phyloP scores from a whole-genome alignment of 2,888 invertebrate species.

The Orthosia gothica region DNA sequence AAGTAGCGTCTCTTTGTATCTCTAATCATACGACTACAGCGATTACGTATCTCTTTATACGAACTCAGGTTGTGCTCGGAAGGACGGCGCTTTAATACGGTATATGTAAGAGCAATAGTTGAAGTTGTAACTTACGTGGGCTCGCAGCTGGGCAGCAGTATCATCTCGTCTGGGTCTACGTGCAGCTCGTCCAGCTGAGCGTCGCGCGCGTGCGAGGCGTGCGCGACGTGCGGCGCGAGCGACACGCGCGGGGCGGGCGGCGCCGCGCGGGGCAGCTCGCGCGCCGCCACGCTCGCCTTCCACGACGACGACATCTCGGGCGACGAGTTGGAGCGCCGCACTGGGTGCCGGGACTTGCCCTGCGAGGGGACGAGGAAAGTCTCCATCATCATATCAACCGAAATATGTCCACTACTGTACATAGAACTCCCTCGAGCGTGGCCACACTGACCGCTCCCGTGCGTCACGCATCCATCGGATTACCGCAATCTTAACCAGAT shows the following conservation, averaged over 20 bases:
- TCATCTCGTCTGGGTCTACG: conserved; percentile 75
- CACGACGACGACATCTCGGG: conserved; percentile 98
- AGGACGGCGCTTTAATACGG: too few relatives aligned
- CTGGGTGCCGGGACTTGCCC: conserved; percentile 94
- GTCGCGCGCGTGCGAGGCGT: conserved; percentile 27
- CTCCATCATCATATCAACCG: too few relatives aligned
- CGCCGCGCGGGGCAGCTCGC: conserved; percentile 48
- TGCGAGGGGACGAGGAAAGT: conserved; percentile 52
- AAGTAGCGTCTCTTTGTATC: too few relatives aligned
- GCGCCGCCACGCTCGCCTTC: conserved; percentile 90
- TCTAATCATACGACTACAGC: too few relatives aligned
- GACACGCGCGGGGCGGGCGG: conserved; percentile 40
- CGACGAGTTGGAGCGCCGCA: conserved; percentile 97
- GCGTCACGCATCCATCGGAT: too few relatives aligned
- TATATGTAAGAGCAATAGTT: too few relatives aligned
- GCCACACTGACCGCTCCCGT: too few relatives aligned
- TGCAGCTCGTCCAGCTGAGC: conserved; percentile 50
- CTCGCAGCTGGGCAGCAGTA: conserved; percentile 82
- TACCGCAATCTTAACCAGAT: too few relatives aligned
- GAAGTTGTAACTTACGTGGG: conserved; percentile 73
- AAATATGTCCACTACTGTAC: too few relatives aligned
- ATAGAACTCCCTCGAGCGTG: too few relatives aligned
- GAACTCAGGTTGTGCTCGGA: too few relatives aligned
- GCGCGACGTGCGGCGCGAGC: conserved; percentile 39
- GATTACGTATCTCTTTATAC: too few relatives aligned